These are phyloP conservation scores for Lycophotia porphyrea DNA, from an alignment of 2,888 invertebrate genomes.

Conservation along the genomic window DNA sequence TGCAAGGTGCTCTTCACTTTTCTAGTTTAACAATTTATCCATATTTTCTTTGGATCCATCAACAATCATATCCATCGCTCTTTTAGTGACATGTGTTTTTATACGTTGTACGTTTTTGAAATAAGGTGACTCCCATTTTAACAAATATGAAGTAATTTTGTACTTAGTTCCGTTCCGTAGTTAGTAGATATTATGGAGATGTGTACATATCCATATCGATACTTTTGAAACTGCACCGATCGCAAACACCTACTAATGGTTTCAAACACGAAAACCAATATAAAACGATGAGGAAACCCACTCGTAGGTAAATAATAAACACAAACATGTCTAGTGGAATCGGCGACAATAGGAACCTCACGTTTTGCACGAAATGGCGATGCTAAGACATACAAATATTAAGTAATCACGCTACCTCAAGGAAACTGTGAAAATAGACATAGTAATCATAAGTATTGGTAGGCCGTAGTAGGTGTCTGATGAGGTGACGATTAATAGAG, in stretches of 20 bases:
- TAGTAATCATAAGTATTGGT: neutral
- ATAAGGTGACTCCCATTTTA: neutral
- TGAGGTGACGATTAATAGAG: neutral
- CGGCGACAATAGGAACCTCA: slow-evolving; percentile 42
- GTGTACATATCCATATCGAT: neutral
- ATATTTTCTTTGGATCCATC: neutral
- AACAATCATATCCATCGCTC: neutral
- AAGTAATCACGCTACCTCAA: slow-evolving; percentile 30
- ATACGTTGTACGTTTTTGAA: neutral
- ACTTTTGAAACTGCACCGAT: neutral
- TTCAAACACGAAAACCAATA: slow-evolving; percentile 3
- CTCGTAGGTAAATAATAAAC: slow-evolving; percentile 42
- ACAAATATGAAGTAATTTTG: neutral
- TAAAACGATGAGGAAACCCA: slow-evolving; percentile 14
- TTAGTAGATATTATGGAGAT: too few relatives aligned
- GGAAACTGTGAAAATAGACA: slow-evolving; percentile 18
- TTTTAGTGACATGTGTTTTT: neutral
- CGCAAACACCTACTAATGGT: neutral
- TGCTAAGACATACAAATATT: slow-evolving; percentile 25
- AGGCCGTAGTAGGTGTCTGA: neutral
- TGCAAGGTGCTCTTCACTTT: neutral
- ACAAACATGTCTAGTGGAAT: slow-evolving; percentile 24
- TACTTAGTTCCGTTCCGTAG: neutral
- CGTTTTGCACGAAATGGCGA: slow-evolving; percentile 45
- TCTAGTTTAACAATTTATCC: neutral